phyloP scores from a whole-genome alignment of 2,113 vertebrate genomes.

The Aleadryas rufinucha region DNA sequence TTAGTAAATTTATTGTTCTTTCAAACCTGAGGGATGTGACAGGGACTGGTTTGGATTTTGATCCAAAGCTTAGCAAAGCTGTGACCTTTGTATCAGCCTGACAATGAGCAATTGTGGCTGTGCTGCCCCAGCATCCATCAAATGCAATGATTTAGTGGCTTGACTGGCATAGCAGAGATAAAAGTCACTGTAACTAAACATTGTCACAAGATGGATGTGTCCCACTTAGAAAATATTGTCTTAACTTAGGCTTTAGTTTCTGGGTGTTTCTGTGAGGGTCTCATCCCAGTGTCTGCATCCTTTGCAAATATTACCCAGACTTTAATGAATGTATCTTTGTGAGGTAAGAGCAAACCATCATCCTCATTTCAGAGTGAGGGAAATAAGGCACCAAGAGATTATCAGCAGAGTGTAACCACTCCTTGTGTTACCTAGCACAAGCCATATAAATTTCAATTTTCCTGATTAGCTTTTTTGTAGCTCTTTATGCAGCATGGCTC shows the following conservation, averaged over 20 bases:
- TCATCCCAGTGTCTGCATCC: background rate
- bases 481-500: background rate
- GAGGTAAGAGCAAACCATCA: background rate
- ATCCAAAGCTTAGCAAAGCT: background rate
- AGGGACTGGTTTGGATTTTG: conserved; percentile 4
- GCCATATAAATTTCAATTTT: background rate
- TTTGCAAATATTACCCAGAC: background rate
- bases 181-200: conserved; percentile 39
- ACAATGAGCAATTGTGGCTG: background rate
- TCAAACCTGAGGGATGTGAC: background rate
- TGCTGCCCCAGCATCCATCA: conserved; percentile 37
- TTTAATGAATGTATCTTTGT: background rate
- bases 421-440: background rate
- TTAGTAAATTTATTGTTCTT: conserved; percentile 26
- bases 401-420: background rate
- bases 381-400: background rate
- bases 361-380: background rate
- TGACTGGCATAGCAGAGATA: conserved; percentile 27
- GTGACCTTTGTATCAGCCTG: conserved; percentile 30
- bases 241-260: conserved; percentile 17
- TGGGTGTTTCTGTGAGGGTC: background rate
- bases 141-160: conserved; percentile 18
- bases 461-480: background rate
- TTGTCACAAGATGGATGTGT: conserved; percentile 32
- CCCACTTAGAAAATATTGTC: conserved; percentile 26